Base-by-base conservation (phyloP, 2,888 invertebrate species). In the Drosophila mimetica region DNA sequence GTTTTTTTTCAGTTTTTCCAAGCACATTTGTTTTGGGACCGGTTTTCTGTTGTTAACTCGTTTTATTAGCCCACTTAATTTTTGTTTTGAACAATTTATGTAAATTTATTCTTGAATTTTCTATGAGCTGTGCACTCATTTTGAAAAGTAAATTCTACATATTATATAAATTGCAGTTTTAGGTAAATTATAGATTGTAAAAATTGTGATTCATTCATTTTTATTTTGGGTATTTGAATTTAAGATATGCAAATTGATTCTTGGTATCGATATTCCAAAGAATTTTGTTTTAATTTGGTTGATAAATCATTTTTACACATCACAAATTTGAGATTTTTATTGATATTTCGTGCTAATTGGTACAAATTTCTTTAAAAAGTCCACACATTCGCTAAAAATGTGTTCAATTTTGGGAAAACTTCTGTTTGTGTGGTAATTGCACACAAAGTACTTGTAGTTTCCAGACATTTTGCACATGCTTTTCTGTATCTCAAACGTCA, bases 11-110 rank as follows among this genome's bases (percentile, higher is more conserved):
- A 64, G 44, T n/a, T 64, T 63, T 64, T 64, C 61, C 61, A 47
- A 63, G 47, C 61, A 37, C 52, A 51, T 55, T 51, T 58, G 59
- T 46, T 59, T 44, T 13, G 11, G 9, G 32, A 64, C 63, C 64
- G 63, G 63, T 64, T 64, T 59, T 63, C 64, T 44, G 63, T 11
- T 64, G 64, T 42, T 64, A 64, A 64, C 63, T 64, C 64, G 63
- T 64, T 64, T 64, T 44, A 64, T 64, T 51, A 64, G 63, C 63
- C 63, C 64, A 64, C 63, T 64, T 44, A 30, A 34, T n/a, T 50
- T 58, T 3, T 50, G 42, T 64, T 64, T 64, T 64, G n/a, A 36
- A 16, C 63, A 64, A 44, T 50, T 36, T 64, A 64, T 64, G 63
- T 34, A 64, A 44, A 64, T 51, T 14, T 51, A 64, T 64, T 63